A percentile compares a stretch with the other conserved stretches of the same genome.
phyloP scores from a whole-genome alignment of 2,797 vertebrate species.

The Neomorphus geoffroyi region DNA sequence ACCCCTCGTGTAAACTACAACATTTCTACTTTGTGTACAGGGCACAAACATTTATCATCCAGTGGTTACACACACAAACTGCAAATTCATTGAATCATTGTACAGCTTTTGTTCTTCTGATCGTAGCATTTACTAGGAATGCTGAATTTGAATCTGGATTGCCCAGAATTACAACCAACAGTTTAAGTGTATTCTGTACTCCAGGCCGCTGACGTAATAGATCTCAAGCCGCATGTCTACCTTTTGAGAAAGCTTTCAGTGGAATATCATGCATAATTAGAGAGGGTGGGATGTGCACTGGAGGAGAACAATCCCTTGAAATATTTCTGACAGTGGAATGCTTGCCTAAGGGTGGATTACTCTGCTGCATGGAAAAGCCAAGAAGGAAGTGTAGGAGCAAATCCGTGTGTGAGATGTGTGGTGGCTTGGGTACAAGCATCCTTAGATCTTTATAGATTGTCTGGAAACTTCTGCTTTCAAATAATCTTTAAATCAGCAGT shows the following conservation, averaged over 20 bases:
- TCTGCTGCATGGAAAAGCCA: not conserved
- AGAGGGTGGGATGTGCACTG: slow-evolving; percentile 46
- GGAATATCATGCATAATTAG: slow-evolving; percentile 67
- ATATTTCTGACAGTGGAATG: slow-evolving; percentile 33
- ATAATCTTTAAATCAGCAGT: not conserved
- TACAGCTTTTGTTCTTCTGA: slow-evolving; percentile 57
- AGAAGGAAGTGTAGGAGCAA: not conserved
- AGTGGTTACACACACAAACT: not conserved
- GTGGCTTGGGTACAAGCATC: not conserved
- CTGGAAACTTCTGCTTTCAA: not conserved
- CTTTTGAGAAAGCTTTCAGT: slow-evolving; percentile 65
- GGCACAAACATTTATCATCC: not conserved
- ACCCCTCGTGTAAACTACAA: not conserved
- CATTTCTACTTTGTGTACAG: not conserved
- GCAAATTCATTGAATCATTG: slow-evolving; percentile 13
- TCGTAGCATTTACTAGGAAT: slow-evolving; percentile 43
- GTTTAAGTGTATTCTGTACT: slow-evolving; percentile 9
- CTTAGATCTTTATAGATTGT: not conserved
- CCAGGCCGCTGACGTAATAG: slow-evolving; percentile 16
- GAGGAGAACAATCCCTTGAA: slow-evolving; percentile 63
- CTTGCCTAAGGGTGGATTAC: not conserved
- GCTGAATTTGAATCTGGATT: slow-evolving; percentile 67
- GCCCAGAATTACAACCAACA: slow-evolving; percentile 51
- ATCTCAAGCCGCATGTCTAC: slow-evolving; percentile 1
- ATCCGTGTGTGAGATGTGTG: rapidly evolving